Conservation (phyloP, 2,797 vertebrate genomes). For the Lagocephalus sceleratus region DNA sequence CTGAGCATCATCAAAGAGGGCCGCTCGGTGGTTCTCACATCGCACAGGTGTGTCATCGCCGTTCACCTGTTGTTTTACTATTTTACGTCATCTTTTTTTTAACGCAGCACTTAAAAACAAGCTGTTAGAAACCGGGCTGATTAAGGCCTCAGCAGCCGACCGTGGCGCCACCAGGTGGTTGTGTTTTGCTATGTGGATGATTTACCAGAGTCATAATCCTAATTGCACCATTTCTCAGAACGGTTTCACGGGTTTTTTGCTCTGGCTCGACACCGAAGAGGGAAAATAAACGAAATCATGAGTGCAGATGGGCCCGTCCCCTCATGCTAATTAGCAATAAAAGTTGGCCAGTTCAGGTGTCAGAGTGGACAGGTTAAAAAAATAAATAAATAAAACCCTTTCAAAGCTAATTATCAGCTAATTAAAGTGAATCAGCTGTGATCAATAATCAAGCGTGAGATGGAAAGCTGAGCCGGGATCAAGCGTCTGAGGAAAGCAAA, state of each 20-base stretch:
- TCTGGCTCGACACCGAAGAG: slow-evolving; percentile 9
- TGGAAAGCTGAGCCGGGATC: background rate
- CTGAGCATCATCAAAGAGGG: slow-evolving; percentile 94
- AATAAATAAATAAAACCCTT: too few relatives aligned
- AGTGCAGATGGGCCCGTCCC: slow-evolving; percentile 55
- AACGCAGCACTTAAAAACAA: background rate
- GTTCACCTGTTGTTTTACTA: slow-evolving; percentile 1
- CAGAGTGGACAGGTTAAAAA: slow-evolving; percentile 20
- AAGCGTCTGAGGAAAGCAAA: too few relatives aligned
- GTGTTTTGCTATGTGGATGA: slow-evolving; percentile 66
- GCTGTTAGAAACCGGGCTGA: slow-evolving; percentile 27
- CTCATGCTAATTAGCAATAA: slow-evolving; percentile 48
- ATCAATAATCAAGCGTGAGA: background rate
- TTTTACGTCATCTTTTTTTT: background rate
- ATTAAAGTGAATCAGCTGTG: too few relatives aligned
- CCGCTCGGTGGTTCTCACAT: slow-evolving; percentile 93
- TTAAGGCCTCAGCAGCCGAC: too few relatives aligned
- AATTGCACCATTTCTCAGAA: slow-evolving; percentile 67
- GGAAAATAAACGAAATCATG: slow-evolving; percentile 40
- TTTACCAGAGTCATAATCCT: slow-evolving; percentile 64
- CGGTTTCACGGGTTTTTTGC: too few relatives aligned
- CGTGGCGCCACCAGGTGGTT: slow-evolving; percentile 67
- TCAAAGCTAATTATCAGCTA: background rate
- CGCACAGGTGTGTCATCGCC: slow-evolving; percentile 83
- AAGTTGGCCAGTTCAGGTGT: slow-evolving; percentile 43